These are phyloP conservation scores for Drosophila novamexicana DNA, from an alignment of 1,140 invertebrate genomes.

Conservation along the genomic window DNA sequence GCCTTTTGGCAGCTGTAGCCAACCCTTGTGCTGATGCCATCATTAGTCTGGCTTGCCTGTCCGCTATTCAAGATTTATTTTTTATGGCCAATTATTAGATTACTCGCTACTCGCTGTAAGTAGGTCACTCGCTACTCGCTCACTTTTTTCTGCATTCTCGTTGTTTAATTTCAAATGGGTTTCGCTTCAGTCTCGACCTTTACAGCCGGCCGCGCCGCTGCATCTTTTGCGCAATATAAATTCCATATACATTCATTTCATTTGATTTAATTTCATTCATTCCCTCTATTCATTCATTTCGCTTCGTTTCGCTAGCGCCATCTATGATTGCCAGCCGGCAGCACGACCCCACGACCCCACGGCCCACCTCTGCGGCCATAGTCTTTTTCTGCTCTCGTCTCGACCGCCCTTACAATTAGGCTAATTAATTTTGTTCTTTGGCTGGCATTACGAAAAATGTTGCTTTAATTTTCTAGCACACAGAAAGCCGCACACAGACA, in stretches of 20 bases:
- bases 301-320: slow-evolving; percentile 54
- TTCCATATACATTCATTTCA: slow-evolving; percentile 71
- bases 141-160: not conserved
- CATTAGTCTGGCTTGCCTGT: not conserved
- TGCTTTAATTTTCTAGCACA: slow-evolving; percentile 76
- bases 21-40: slow-evolving; percentile 1
- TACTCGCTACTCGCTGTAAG: not conserved
- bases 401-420: slow-evolving; percentile 80
- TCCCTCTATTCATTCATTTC: slow-evolving; percentile 68
- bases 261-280: slow-evolving; percentile 48
- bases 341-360: not conserved
- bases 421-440: slow-evolving; percentile 83
- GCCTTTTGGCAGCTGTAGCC: not conserved
- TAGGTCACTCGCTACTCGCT: not conserved
- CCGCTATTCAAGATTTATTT: not conserved
- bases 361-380: not conserved
- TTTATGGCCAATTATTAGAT: not conserved
- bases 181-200: not conserved
- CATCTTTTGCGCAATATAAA: slow-evolving; percentile 67
- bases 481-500: slow-evolving; percentile 1
- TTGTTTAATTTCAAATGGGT: not conserved
- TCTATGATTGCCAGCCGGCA: slow-evolving; percentile 33
- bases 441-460: slow-evolving; percentile 79
- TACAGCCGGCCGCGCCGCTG: slow-evolving; percentile 29
- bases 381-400: slow-evolving; percentile 22